Percentiles rank a stretch among this genome's conserved stretches.
phyloP scores from a whole-genome alignment of 2,113 vertebrate genomes.

The Chascanopsetta lugubris region DNA sequence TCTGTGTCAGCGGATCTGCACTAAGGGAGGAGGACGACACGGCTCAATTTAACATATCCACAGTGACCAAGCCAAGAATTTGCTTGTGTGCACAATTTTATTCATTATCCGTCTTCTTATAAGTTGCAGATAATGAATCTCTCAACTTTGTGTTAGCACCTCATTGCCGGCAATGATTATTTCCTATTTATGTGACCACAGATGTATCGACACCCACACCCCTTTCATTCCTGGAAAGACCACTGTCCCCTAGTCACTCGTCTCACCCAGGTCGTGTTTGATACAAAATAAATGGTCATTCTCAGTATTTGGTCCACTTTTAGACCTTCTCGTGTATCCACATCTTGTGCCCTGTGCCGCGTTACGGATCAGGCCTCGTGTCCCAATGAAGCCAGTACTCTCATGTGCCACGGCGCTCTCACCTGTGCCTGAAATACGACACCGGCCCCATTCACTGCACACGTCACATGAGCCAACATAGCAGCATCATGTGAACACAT shows the following conservation, averaged over 20 bases:
- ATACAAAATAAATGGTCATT: conserved; percentile 1
- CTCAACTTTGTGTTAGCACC: too few relatives aligned
- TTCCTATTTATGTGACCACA: conserved; percentile 1
- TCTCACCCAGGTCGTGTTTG: conserved; percentile 1
- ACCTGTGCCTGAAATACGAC: conserved; percentile 47
- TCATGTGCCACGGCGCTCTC: conserved; percentile 5
- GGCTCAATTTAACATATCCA: background rate
- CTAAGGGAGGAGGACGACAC: background rate
- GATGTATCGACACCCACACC: background rate
- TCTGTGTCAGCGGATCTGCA: conserved; percentile 11
- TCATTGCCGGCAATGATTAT: background rate
- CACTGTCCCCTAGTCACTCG: too few relatives aligned
- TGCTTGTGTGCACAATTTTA: background rate
- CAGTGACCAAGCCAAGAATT: background rate
- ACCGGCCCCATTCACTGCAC: conserved; percentile 18
- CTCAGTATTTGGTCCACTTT: background rate
- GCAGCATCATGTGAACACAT: conserved; percentile 50
- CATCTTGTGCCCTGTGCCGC: background rate
- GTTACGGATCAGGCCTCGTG: background rate
- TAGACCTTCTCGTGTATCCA: background rate
- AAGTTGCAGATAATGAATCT: too few relatives aligned
- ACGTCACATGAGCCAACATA: conserved; percentile 38
- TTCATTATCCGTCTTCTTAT: background rate
- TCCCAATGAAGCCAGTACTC: conserved; percentile 8
- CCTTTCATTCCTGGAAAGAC: conserved; percentile 11